These are phyloP conservation scores for Piezodorus guildinii DNA, from an alignment of 1,140 invertebrate genomes.

Conservation along the genomic window DNA sequence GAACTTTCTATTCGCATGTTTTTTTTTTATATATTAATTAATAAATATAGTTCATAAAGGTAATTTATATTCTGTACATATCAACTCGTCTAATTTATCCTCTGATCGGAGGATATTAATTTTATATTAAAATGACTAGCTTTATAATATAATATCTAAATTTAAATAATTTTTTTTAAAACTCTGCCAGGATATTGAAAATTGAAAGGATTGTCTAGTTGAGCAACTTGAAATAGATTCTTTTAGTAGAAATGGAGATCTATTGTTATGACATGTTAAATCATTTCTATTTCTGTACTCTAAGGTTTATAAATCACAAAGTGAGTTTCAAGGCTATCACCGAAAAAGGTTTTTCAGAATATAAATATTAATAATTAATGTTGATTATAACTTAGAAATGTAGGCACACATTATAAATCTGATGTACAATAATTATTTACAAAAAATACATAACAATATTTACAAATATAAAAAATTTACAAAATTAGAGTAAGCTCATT, in stretches of 20 bases:
- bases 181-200: background rate
- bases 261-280: background rate
- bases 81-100: slow-evolving; percentile 3
- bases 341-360: background rate
- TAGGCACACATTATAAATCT: slow-evolving; percentile 14
- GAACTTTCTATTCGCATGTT: background rate
- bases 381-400: slow-evolving; percentile 5
- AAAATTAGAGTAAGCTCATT: slow-evolving; percentile 2
- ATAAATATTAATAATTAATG: slow-evolving; percentile 11
- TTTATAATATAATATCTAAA: slow-evolving; percentile 10
- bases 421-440: slow-evolving; percentile 7
- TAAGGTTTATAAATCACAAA: background rate
- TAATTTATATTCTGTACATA: slow-evolving; percentile 11
- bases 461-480: background rate
- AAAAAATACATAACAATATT: slow-evolving; percentile 11
- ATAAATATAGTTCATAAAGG: background rate
- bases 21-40: background rate
- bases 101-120: background rate
- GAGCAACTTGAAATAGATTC: background rate
- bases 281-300: background rate
- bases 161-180: slow-evolving; percentile 9
- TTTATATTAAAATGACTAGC: slow-evolving; percentile 12
- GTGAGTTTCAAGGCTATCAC: background rate
- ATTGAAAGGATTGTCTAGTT: slow-evolving; percentile 7
- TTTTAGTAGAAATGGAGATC: background rate